Base-by-base conservation (phyloP, 2,797 vertebrate species). In the Lutjanus argentimaculatus region DNA sequence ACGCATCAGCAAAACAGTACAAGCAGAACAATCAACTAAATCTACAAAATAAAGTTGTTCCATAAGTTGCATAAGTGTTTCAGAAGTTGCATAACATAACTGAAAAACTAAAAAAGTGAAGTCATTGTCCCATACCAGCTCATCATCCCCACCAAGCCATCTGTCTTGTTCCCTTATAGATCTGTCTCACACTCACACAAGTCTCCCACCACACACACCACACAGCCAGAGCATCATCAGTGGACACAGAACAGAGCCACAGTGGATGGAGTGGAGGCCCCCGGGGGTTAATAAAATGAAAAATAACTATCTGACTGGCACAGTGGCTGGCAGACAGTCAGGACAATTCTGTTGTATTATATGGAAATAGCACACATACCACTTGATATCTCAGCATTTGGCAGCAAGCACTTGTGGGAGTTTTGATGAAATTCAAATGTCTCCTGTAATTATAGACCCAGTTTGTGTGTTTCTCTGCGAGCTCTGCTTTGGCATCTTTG, bases 351-450 rank as follows among this genome's bases (percentile, higher is more conserved):
- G 68, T 74, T 88, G 80, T 71, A 80, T 81, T 74, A 73, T 77
- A 84, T 56, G 40, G 76, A 77, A 85, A 87, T 25, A 68, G 49
- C 72, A 59, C n/a, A 80, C 30, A 57, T 49, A 69, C 36, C 7
- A 61, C 53, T 78, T 74, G 51, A 85, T 63, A 84, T 78, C 46
- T 70, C 79, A 74, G 67, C 74, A 79, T 78, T 84, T 85, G 78
- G 57, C 25, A 2, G 72, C n/a, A 68, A 82, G 73, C 36, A 52
- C 58, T 67, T 80, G 66, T 77, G 64, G 83, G 74, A 82, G 53
- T 80, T 78, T 68, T 87, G 66, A 88, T 82, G 77, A 86, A 85
- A 89, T 86, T 89, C 66, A 83, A 77, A 87, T 80, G 85, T 84
- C 82, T 89, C 68, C 72, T 82, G 52, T 88, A 89, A 90, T 90